These are phyloP conservation scores for Theodoxus fluviatilis DNA, from an alignment of 2,888 invertebrate species.

Conservation along the genomic window DNA sequence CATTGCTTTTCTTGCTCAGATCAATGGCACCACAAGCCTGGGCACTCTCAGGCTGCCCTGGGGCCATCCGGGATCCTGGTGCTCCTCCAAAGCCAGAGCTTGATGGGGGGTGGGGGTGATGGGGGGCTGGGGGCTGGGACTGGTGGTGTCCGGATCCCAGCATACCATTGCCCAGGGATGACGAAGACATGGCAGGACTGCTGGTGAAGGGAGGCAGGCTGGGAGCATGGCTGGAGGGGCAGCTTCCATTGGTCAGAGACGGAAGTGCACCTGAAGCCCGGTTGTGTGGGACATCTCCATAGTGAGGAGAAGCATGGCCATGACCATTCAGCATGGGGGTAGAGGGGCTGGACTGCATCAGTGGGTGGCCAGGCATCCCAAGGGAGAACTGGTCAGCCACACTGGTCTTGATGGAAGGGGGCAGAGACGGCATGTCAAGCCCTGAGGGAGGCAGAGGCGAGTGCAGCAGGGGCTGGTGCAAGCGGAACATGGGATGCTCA, in stretches of 20 bases:
- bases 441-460: slow-evolving; percentile 32
- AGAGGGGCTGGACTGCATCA: too few species aligned
- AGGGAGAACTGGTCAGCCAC: slow-evolving; percentile 44
- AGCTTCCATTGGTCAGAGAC: slow-evolving; percentile 20
- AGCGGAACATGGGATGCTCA: slow-evolving; percentile 47
- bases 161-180: too few species aligned
- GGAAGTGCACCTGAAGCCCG: slow-evolving; percentile 26
- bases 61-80: slow-evolving; percentile 22
- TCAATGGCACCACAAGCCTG: slow-evolving; percentile 52
- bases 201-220: slow-evolving; percentile 29
- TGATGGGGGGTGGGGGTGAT: slow-evolving; percentile 29
- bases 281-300: slow-evolving; percentile 41
- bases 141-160: too few species aligned
- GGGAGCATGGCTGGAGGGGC: slow-evolving; percentile 18
- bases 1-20: slow-evolving; percentile 47
- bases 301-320: slow-evolving; percentile 46
- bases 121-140: slow-evolving; percentile 32
- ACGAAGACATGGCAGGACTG: too few species aligned
- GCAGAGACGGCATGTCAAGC: slow-evolving; percentile 36
- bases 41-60: slow-evolving; percentile 29
- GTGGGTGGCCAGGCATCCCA: too few species aligned
- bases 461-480: slow-evolving; percentile 27
- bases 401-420: slow-evolving; percentile 36
- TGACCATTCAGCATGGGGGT: too few species aligned
- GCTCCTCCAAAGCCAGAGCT: too few species aligned